Conservation (phyloP, 2,888 invertebrate genomes). For the Troides aeacus region DNA sequence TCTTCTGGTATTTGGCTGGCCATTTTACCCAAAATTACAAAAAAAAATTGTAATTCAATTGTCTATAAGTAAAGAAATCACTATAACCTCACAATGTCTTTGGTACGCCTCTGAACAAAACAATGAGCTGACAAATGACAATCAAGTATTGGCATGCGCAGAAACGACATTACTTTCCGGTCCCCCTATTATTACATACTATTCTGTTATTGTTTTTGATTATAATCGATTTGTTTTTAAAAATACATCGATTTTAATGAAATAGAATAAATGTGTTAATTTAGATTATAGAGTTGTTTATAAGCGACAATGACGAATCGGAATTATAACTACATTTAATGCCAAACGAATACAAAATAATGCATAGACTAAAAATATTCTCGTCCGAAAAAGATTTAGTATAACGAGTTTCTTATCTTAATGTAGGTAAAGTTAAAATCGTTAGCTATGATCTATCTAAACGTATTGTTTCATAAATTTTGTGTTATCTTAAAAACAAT, state of each 20-base stretch:
- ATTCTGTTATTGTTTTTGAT: neutral
- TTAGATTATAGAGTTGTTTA: slow-evolving; percentile 1
- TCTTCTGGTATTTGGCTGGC: too few species aligned
- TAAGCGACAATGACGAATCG: slow-evolving; percentile 5
- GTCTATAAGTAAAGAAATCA: too few species aligned
- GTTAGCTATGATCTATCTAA: neutral
- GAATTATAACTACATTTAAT: neutral
- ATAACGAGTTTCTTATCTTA: neutral
- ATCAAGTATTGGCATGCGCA: too few species aligned
- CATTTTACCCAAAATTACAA: too few species aligned
- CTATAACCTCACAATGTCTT: too few species aligned
- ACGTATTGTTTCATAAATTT: too few species aligned
- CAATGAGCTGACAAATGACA: too few species aligned
- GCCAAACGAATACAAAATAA: neutral
- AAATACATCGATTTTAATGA: neutral
- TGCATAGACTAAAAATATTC: neutral
- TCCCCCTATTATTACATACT: too few species aligned
- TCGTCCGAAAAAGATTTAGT: neutral
- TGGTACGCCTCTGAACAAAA: too few species aligned
- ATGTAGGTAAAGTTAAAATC: neutral
- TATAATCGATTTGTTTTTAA: neutral
- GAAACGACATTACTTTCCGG: too few species aligned
- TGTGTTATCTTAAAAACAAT: too few species aligned
- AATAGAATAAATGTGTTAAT: slow-evolving; percentile 10
- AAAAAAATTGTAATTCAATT: too few species aligned